phyloP scores from a whole-genome alignment of 2,113 vertebrate genomes.

The Cervus canadensis region DNA sequence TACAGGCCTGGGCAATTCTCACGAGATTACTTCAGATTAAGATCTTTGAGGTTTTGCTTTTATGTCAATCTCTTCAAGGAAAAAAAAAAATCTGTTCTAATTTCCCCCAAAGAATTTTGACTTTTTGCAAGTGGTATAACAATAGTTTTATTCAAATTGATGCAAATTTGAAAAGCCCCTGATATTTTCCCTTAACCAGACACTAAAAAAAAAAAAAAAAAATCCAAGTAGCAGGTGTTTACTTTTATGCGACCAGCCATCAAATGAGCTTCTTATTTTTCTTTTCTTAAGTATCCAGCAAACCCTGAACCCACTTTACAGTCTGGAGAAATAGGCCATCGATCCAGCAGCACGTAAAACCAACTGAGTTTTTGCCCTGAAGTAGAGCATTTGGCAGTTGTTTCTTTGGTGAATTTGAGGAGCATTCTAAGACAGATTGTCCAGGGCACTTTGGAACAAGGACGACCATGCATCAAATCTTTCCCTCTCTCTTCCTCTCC shows the following conservation, averaged over 20 bases:
- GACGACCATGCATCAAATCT: constrained; percentile 59
- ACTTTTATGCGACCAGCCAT: constrained; percentile 48
- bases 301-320: constrained; percentile 44
- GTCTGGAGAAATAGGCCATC: constrained; percentile 42
- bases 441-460: constrained; percentile 35
- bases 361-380: constrained; percentile 17
- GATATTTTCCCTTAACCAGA: constrained; percentile 60
- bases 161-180: constrained; percentile 66
- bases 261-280: constrained; percentile 19
- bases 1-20: constrained; percentile 62
- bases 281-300: constrained; percentile 39
- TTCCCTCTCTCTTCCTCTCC: background rate
- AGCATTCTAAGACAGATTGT: constrained; percentile 59
- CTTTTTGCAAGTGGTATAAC: constrained; percentile 48
- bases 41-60: constrained; percentile 62
- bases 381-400: constrained; percentile 22
- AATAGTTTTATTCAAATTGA: constrained; percentile 59
- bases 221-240: constrained; percentile 34
- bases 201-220: constrained; percentile 28
- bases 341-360: constrained; percentile 43
- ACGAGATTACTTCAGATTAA: constrained; percentile 70
- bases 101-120: constrained; percentile 60
- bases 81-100: constrained; percentile 37
- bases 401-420: constrained; percentile 63
- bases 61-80: constrained; percentile 53